phyloP scores from a whole-genome alignment of 2,888 invertebrate species.

The Ypsolopha scabrella region DNA sequence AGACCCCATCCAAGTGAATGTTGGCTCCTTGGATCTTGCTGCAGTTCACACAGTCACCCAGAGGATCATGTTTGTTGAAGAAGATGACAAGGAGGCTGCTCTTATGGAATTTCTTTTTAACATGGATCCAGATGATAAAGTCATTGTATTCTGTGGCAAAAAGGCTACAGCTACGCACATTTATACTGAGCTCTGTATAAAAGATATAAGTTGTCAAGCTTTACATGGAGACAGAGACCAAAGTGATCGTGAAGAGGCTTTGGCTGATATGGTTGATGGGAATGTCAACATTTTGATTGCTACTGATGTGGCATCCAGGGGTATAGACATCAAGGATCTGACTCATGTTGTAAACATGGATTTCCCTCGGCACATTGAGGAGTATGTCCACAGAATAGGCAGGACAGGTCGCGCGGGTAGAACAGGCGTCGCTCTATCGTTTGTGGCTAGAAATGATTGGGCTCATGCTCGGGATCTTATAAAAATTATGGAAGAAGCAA shows the following conservation, averaged over 20 bases:
- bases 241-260: conserved; percentile 81
- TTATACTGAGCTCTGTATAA: conserved; percentile 80
- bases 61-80: conserved; percentile 78
- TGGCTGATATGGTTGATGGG: conserved; percentile 86
- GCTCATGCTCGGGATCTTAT: conserved; percentile 84
- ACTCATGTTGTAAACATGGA: conserved; percentile 94
- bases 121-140: conserved; percentile 83
- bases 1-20: conserved; percentile 90
- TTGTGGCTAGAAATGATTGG: conserved; percentile 87
- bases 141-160: conserved; percentile 91
- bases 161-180: conserved; percentile 88
- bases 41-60: conserved; percentile 92
- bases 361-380: conserved; percentile 94
- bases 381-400: conserved; percentile 96
- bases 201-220: conserved; percentile 78
- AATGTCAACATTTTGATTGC: conserved; percentile 87
- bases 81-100: conserved; percentile 74
- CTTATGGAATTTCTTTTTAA: conserved; percentile 77
- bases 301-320: conserved; percentile 95
- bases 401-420: conserved; percentile 94
- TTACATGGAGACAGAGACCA: conserved; percentile 93
- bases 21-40: conserved; percentile 89
- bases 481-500: conserved; percentile 86
- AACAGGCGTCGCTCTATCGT: conserved; percentile 85
- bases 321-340: conserved; percentile 91